phyloP scores from a whole-genome alignment of 2,113 vertebrate species.

The Entosphenus tridentatus region DNA sequence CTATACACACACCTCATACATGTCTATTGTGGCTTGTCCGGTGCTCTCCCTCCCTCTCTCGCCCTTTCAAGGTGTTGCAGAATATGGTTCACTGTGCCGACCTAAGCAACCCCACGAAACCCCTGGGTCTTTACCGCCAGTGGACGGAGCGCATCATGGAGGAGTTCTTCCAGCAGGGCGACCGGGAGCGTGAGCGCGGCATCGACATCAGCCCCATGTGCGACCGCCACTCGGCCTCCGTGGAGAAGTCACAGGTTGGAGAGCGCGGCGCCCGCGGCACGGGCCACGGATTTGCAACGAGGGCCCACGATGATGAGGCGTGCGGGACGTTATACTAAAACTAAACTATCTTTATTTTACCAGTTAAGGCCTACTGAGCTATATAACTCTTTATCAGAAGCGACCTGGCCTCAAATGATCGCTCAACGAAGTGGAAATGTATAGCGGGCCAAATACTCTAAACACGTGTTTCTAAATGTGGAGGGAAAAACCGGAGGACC shows the following conservation, averaged over 20 bases:
- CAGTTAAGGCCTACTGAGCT: not conserved
- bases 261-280: not conserved
- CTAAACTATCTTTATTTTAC: not conserved
- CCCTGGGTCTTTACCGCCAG: conserved; percentile 73
- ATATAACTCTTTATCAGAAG: too few relatives aligned
- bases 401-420: too few relatives aligned
- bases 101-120: conserved; percentile 92
- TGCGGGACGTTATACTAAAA: conserved; percentile 6
- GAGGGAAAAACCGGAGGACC: too few relatives aligned
- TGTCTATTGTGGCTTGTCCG: too few relatives aligned
- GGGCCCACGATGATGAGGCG: not conserved
- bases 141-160: conserved; percentile 99
- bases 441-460: not conserved
- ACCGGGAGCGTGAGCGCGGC: conserved; percentile 74
- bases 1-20: too few relatives aligned
- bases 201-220: conserved; percentile 99
- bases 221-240: conserved; percentile 95
- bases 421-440: too few relatives aligned
- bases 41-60: too few relatives aligned
- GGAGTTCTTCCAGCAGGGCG: conserved; percentile 90
- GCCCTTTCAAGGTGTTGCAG: conserved; percentile 52
- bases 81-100: conserved; percentile 99
- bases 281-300: not conserved
- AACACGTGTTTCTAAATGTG: too few relatives aligned
- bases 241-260: conserved; percentile 85